Percentiles rank a stretch among this genome's conserved stretches.
Evolutionary conservation across 1,140 invertebrate species (phyloP).

Genomic region (Planococcus citri): DNA sequence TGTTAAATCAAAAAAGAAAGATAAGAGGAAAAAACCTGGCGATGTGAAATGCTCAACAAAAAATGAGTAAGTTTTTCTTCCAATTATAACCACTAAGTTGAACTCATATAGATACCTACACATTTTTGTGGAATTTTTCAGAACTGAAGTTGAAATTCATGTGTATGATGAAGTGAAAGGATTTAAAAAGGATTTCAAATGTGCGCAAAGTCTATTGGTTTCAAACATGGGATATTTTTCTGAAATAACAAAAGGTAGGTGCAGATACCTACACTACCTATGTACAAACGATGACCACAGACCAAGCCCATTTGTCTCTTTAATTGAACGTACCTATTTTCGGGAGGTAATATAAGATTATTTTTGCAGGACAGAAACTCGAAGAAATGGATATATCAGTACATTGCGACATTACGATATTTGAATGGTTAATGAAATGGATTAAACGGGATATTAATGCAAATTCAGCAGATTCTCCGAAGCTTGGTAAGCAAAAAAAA

Average conservation of each 20-base stretch:
- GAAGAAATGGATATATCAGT: constrained; percentile 94
- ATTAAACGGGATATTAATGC: constrained; percentile 59
- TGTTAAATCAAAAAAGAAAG: not conserved
- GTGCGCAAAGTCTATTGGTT: constrained; percentile 68
- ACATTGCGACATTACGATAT: constrained; percentile 83
- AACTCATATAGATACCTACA: too few relatives aligned
- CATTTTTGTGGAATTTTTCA: too few relatives aligned
- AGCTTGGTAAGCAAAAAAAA: constrained; percentile 43
- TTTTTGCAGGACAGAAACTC: constrained; percentile 51
- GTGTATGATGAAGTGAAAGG: constrained; percentile 78
- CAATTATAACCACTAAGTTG: too few relatives aligned
- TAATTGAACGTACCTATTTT: not conserved
- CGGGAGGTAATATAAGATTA: not conserved
- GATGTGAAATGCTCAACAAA: not conserved
- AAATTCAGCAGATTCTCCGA: constrained; percentile 45
- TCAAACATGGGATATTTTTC: constrained; percentile 91
- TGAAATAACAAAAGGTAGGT: constrained; percentile 63
- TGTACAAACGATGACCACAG: not conserved
- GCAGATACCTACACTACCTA: not conserved
- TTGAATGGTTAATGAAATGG: constrained; percentile 95
- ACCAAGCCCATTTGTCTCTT: too few relatives aligned
- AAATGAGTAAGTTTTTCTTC: not conserved
- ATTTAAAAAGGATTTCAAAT: constrained; percentile 73
- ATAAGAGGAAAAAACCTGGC: not conserved
- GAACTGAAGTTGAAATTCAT: constrained; percentile 71